Percentiles rank a stretch among this genome's conserved stretches.
Evolutionary conservation across 2,113 vertebrate genomes (phyloP).

Genomic region (Natator depressus): DNA sequence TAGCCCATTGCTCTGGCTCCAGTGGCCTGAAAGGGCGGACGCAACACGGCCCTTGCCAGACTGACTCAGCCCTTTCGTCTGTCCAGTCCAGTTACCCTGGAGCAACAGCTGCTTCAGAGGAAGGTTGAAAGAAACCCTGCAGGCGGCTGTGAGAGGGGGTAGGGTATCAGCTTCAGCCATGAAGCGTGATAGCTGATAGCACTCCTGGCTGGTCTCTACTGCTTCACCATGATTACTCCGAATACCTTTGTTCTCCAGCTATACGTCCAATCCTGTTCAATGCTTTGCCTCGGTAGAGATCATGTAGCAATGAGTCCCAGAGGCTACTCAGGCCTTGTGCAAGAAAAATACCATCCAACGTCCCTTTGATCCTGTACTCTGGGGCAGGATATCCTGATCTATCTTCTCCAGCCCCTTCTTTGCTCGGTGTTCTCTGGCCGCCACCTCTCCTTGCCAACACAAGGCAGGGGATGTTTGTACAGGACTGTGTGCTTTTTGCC

Average conservation of each 20-base stretch:
- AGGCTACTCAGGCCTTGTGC: background rate
- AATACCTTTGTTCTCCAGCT: background rate
- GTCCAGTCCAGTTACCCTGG: too few relatives aligned
- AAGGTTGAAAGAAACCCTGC: background rate
- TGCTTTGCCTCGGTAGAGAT: background rate
- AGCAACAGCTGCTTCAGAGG: too few relatives aligned
- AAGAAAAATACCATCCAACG: background rate
- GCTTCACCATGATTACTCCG: too few relatives aligned
- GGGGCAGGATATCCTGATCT: background rate
- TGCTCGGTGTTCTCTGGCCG: too few relatives aligned
- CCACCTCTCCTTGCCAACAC: background rate
- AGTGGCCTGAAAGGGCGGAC: too few relatives aligned
- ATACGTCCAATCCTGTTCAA: background rate
- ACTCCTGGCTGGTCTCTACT: too few relatives aligned
- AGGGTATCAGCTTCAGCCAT: too few relatives aligned
- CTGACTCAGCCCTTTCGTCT: too few relatives aligned
- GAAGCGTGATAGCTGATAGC: background rate
- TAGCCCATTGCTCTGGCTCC: background rate
- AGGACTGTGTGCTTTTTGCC: background rate
- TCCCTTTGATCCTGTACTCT: background rate
- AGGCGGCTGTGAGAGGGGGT: background rate
- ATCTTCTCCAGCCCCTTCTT: too few relatives aligned
- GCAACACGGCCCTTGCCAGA: too few relatives aligned
- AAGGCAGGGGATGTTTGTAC: background rate
- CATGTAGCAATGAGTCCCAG: background rate